phyloP scores from a whole-genome alignment of 2,113 vertebrate genomes.

The Chinchilla lanigera region DNA sequence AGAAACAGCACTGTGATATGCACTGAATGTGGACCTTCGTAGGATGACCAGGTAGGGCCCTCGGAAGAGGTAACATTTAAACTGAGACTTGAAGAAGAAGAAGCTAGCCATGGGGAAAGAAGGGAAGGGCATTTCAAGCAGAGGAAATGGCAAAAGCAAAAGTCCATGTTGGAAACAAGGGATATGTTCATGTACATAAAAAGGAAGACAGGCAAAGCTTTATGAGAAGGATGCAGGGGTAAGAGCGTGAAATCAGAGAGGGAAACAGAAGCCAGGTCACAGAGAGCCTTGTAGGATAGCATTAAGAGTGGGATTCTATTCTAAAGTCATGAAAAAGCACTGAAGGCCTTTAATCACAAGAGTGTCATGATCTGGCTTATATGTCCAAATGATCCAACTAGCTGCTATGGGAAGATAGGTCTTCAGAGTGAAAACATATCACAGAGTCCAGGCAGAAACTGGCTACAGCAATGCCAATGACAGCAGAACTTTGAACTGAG shows the following conservation, averaged over 20 bases:
- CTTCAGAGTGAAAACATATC: neutral
- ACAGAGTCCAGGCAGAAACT: neutral
- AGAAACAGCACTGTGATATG: neutral
- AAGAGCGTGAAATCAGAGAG: neutral
- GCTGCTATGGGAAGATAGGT: neutral
- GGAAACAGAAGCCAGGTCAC: neutral
- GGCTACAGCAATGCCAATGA: no score
- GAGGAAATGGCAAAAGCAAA: neutral
- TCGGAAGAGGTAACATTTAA: neutral
- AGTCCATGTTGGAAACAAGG: neutral
- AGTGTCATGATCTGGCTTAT: neutral
- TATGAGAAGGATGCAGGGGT: neutral
- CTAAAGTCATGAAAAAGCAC: neutral
- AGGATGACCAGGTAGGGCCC: neutral
- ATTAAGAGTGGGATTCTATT: neutral
- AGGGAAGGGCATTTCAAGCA: neutral
- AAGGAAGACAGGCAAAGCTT: neutral
- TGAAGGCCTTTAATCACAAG: neutral
- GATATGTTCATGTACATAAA: neutral
- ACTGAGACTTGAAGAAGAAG: neutral
- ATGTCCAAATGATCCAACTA: slow-evolving; percentile 13
- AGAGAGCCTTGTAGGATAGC: neutral
- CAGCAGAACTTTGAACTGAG: neutral
- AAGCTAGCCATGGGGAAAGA: neutral
- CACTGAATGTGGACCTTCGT: neutral